Conservation (phyloP, 2,888 invertebrate species). For the Cremastobaeus sp. region DNA sequence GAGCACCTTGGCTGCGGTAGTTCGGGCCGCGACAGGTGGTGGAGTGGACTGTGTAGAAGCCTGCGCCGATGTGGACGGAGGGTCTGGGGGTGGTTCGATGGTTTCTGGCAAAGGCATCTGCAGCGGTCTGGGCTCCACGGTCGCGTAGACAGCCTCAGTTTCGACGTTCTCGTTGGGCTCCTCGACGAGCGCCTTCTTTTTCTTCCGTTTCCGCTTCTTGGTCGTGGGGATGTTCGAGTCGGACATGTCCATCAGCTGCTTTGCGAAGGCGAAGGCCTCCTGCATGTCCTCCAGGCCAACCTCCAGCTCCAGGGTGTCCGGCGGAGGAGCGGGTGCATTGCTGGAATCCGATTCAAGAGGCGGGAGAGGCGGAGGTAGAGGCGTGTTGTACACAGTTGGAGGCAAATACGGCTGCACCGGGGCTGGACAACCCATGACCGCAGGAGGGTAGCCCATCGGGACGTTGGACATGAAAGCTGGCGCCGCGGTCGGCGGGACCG, state of each 20-base stretch:
- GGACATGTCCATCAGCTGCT: slow-evolving; percentile 71
- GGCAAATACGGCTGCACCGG: slow-evolving; percentile 41
- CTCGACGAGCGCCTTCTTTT: slow-evolving; percentile 16
- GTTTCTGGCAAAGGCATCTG: neutral
- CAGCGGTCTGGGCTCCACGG: slow-evolving; percentile 5
- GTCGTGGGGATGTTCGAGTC: slow-evolving; percentile 14
- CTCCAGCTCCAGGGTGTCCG: slow-evolving; percentile 61
- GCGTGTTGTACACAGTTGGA: slow-evolving; percentile 34
- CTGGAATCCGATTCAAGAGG: neutral
- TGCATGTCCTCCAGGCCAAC: slow-evolving; percentile 73
- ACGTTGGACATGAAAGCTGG: slow-evolving; percentile 34
- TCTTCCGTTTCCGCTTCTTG: slow-evolving; percentile 44
- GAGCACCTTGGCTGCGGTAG: neutral
- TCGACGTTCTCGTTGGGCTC: neutral
- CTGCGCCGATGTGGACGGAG: no score
- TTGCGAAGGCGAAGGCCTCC: slow-evolving; percentile 74
- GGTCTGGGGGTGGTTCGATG: no score
- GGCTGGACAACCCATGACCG: slow-evolving; percentile 26
- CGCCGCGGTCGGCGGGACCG: slow-evolving; percentile 20
- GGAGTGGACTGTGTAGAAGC: no score
- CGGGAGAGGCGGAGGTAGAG: slow-evolving; percentile 30
- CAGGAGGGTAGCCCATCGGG: slow-evolving; percentile 30
- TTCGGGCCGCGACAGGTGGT: no score
- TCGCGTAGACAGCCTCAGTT: neutral
- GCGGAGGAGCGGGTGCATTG: slow-evolving; percentile 13